phyloP scores from a whole-genome alignment of 1,140 invertebrate genomes.

The Trinorchestia longiramus region DNA sequence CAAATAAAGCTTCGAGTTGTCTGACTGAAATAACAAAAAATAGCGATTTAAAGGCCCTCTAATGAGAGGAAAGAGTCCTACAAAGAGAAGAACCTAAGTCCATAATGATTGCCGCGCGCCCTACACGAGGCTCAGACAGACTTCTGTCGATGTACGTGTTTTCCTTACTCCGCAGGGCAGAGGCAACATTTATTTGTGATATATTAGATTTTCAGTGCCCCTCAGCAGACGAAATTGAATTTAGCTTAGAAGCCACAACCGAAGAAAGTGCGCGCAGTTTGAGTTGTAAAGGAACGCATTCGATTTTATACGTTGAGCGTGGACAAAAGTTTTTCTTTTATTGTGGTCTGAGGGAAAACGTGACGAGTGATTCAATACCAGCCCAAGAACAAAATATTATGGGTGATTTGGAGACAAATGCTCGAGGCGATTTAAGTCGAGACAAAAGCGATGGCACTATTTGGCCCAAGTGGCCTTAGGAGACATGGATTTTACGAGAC shows the following conservation, averaged over 20 bases:
- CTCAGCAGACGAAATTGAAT: conserved; percentile 51
- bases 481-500: conserved; percentile 31
- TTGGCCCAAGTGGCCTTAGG: conserved; percentile 24
- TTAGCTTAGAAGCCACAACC: conserved; percentile 43
- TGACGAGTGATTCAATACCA: conserved; percentile 52
- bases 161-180: background rate
- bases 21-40: background rate
- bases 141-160: conserved; percentile 35
- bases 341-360: conserved; percentile 46
- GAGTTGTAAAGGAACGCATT: conserved; percentile 51
- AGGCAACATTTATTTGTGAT: conserved; percentile 52
- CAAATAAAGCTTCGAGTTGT: background rate
- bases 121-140: background rate
- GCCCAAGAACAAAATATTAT: conserved; percentile 39
- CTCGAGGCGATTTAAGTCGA: conserved; percentile 19
- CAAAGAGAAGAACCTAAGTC: background rate
- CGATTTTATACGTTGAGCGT: conserved; percentile 46
- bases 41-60: background rate
- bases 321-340: conserved; percentile 53
- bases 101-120: background rate
- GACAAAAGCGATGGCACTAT: conserved; percentile 44
- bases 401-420: conserved; percentile 52
- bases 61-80: background rate
- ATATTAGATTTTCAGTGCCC: conserved; percentile 55
- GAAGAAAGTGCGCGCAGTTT: conserved; percentile 53